Percentiles rank a stretch among this genome's conserved stretches.
These are phyloP conservation scores for Leucophenga maculata DNA, from an alignment of 2,888 invertebrate species.

Conservation along the genomic window DNA sequence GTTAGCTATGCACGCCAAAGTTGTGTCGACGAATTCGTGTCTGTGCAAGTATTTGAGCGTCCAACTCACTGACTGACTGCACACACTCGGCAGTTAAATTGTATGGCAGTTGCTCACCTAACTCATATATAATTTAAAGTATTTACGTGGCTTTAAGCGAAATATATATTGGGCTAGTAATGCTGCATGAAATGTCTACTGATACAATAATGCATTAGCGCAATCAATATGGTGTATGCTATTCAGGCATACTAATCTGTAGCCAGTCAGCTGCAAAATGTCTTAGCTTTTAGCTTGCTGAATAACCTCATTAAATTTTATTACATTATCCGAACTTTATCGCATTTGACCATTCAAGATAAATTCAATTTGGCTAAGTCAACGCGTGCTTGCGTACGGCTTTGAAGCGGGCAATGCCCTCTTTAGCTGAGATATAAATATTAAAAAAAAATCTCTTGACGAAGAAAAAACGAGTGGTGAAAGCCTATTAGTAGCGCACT, in stretches of 20 bases:
- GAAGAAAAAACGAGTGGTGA: too few species aligned
- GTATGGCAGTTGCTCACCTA: neutral
- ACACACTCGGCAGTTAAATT: neutral
- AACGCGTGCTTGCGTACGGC: constrained; percentile 27
- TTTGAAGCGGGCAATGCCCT: too few species aligned
- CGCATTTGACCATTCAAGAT: constrained; percentile 53
- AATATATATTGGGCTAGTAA: neutral
- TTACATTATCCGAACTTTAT: constrained; percentile 58
- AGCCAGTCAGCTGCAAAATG: neutral
- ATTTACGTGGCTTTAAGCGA: constrained; percentile 1
- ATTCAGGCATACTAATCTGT: neutral
- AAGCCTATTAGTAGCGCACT: too few species aligned
- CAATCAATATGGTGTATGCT: neutral
- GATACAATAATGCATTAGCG: neutral
- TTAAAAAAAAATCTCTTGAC: too few species aligned
- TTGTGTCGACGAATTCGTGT: constrained; percentile 1
- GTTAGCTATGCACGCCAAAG: constrained; percentile 11
- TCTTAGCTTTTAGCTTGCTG: constrained; percentile 16
- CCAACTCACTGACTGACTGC: neutral
- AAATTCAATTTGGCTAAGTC: constrained; percentile 52
- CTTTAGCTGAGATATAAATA: too few species aligned
- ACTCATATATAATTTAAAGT: constrained; percentile 8
- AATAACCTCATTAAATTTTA: constrained; percentile 58
- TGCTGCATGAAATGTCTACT: neutral
- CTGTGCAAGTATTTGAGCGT: neutral